Percentiles rank a stretch among this genome's conserved stretches.
Conservation (phyloP, 1,140 invertebrate species). For the Metopolophium dirhodum region DNA sequence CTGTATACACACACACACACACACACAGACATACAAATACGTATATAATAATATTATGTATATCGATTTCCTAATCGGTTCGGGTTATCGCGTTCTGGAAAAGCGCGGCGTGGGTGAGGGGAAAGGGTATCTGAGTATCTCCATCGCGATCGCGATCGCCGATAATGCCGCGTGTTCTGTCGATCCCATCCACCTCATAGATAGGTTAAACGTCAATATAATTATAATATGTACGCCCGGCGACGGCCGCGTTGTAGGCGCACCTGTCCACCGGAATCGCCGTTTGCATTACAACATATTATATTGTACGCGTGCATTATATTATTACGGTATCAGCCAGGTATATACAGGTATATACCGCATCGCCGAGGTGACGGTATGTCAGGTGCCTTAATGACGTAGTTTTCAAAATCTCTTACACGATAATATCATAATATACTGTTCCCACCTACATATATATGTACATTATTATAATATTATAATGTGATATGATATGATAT, state of each 20-base stretch:
- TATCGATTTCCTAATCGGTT: constrained; percentile 5
- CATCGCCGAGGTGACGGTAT: not conserved
- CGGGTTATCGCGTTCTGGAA: not conserved
- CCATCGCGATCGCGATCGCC: not conserved
- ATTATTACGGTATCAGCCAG: not conserved
- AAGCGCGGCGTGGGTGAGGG: not conserved
- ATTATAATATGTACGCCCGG: not conserved
- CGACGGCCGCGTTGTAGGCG: not conserved
- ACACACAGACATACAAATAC: not conserved
- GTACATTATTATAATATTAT: too few species aligned
- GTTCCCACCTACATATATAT: not conserved
- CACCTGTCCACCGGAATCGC: not conserved
- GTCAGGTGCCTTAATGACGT: not conserved
- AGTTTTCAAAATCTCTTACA: not conserved
- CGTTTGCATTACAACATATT: not conserved
- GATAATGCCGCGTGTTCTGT: not conserved
- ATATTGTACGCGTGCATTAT: not conserved
- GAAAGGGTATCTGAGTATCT: not conserved
- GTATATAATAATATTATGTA: not conserved
- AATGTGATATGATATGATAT: too few species aligned
- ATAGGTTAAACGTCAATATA: constrained; percentile 15
- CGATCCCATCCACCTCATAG: not conserved
- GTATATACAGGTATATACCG: not conserved
- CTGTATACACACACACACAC: not conserved
- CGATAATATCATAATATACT: not conserved